Evolutionary conservation across 92 coral and sea anemone genomes (phyloP).

Genomic region (Phenganax subtilis): DNA sequence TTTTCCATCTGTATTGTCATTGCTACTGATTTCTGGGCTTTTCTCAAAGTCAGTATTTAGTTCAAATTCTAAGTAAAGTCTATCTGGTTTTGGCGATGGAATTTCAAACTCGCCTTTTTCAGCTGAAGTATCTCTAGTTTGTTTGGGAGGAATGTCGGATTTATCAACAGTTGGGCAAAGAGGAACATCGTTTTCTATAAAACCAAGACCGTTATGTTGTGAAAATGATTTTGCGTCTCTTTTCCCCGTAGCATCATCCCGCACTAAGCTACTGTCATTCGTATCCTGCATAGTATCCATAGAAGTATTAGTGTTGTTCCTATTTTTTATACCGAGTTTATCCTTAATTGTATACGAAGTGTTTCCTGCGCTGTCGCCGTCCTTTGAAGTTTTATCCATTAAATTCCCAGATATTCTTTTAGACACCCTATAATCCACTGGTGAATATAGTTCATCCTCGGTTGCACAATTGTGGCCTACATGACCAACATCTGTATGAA

Average conservation of each 20-base stretch:
- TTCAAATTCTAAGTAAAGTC: not conserved
- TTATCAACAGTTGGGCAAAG: constrained; percentile 20
- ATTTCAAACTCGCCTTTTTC: constrained; percentile 14
- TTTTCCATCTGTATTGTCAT: not conserved
- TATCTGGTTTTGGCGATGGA: constrained; percentile 24
- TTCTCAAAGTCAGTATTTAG: not conserved
- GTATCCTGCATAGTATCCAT: not conserved
- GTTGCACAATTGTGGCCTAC: not conserved
- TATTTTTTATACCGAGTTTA: not conserved
- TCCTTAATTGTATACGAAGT: not conserved
- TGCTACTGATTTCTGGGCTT: not conserved
- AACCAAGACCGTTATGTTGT: not conserved
- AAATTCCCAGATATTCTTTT: not conserved
- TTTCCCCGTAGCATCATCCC: not conserved
- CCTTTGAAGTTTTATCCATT: not conserved
- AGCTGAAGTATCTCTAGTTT: not conserved
- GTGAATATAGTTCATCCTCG: constrained; percentile 22
- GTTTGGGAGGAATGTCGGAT: not conserved
- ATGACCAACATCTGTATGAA: not conserved
- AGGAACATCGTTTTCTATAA: not conserved
- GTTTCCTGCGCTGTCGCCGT: not conserved
- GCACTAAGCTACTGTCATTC: not conserved
- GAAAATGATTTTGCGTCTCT: not conserved
- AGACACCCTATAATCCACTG: not conserved
- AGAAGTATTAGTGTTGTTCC: not conserved